Percentiles rank a stretch among this genome's conserved stretches.
phyloP scores from a whole-genome alignment of 2,797 vertebrate genomes.

The Phalanger gymnotis region DNA sequence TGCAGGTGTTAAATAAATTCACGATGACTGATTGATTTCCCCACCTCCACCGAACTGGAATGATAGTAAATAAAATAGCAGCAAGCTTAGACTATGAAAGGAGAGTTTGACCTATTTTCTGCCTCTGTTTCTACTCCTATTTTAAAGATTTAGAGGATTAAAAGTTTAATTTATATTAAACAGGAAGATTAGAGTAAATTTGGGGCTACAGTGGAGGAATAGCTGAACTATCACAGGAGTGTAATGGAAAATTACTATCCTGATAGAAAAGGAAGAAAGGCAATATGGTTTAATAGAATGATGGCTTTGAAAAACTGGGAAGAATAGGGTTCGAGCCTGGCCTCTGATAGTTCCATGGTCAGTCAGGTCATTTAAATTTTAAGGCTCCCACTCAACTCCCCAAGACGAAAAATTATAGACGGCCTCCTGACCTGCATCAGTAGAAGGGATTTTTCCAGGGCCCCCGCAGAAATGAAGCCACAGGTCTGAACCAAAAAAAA shows the following conservation, averaged over 20 bases:
- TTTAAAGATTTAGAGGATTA: background rate
- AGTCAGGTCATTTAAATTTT: background rate
- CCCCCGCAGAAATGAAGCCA: background rate
- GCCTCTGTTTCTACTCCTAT: background rate
- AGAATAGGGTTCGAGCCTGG: background rate
- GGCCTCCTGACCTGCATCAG: background rate
- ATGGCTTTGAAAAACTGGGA: background rate
- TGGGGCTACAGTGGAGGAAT: background rate
- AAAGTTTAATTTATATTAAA: constrained; percentile 49
- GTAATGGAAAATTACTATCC: background rate
- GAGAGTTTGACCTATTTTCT: constrained; percentile 1
- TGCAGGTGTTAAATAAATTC: background rate
- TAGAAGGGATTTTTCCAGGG: background rate
- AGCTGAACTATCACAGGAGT: background rate
- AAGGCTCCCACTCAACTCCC: background rate
- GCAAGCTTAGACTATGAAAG: too few species aligned
- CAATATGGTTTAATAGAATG: background rate
- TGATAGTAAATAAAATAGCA: constrained; percentile 4
- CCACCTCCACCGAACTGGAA: constrained; percentile 10
- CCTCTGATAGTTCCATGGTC: background rate
- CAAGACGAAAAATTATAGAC: background rate
- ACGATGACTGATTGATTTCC: background rate
- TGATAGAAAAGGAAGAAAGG: background rate
- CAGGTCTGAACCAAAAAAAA: background rate
- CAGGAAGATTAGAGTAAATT: constrained; percentile 42